Percentiles rank a stretch among this genome's conserved stretches.
phyloP scores from a whole-genome alignment of 2,113 vertebrate genomes.

The Pteronura brasiliensis region DNA sequence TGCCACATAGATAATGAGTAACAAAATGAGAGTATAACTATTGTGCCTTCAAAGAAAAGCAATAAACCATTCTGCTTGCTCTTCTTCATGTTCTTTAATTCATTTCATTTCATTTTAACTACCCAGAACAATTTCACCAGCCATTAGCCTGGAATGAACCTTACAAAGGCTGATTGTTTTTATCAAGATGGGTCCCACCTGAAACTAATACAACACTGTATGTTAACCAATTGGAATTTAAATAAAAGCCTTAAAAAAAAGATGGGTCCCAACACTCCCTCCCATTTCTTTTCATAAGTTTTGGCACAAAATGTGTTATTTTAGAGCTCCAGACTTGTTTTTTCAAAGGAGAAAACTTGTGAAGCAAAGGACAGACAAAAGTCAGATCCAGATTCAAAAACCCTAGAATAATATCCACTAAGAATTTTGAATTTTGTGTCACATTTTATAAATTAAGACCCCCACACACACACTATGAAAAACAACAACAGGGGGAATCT shows the following conservation, averaged over 20 bases:
- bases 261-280: slow-evolving; percentile 70
- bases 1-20: slow-evolving; percentile 78
- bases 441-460: not conserved
- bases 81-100: slow-evolving; percentile 86
- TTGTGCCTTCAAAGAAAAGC: slow-evolving; percentile 85
- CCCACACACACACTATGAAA: not conserved
- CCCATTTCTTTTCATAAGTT: slow-evolving; percentile 73
- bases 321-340: slow-evolving; percentile 72
- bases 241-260: slow-evolving; percentile 20
- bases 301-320: slow-evolving; percentile 74
- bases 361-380: slow-evolving; percentile 66
- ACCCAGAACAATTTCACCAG: slow-evolving; percentile 87
- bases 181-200: slow-evolving; percentile 74
- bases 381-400: slow-evolving; percentile 65
- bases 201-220: not conserved
- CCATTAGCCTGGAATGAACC: slow-evolving; percentile 86
- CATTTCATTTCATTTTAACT: slow-evolving; percentile 89
- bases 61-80: slow-evolving; percentile 84
- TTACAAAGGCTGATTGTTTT: slow-evolving; percentile 83
- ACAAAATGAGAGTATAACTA: slow-evolving; percentile 82
- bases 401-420: slow-evolving; percentile 55
- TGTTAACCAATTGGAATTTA: not conserved
- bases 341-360: slow-evolving; percentile 56
- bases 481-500: not conserved
- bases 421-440: slow-evolving; percentile 22